phyloP scores from a whole-genome alignment of 2,888 invertebrate genomes.

The Pogonocherus hispidulus region DNA sequence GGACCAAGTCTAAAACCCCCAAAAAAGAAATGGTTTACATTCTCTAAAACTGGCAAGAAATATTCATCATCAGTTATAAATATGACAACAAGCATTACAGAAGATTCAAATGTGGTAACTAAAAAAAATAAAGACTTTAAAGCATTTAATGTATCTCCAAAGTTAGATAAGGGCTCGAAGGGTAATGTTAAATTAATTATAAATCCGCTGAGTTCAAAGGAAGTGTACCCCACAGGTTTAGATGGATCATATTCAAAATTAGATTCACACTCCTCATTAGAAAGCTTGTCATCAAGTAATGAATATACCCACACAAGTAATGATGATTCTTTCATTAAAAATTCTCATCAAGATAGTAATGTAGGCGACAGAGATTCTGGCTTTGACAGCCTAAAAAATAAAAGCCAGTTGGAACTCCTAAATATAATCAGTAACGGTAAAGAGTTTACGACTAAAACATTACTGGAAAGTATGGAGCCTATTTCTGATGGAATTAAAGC shows the following conservation, averaged over 20 bases:
- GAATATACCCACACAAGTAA: constrained; percentile 59
- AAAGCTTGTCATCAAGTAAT: constrained; percentile 62
- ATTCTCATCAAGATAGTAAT: constrained; percentile 46
- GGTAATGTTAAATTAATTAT: constrained; percentile 67
- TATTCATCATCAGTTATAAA: constrained; percentile 61
- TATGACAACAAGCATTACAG: constrained; percentile 66
- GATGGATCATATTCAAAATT: constrained; percentile 66
- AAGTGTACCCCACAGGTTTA: constrained; percentile 66
- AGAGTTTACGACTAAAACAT: constrained; percentile 42
- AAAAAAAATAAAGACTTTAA: constrained; percentile 67
- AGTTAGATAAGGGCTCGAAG: constrained; percentile 56
- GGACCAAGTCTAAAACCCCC: constrained; percentile 64
- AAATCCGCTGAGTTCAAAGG: constrained; percentile 67
- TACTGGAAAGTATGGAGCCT: constrained; percentile 65
- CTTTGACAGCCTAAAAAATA: constrained; percentile 60
- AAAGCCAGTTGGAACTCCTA: constrained; percentile 53
- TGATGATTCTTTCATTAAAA: constrained; percentile 56
- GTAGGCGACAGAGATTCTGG: constrained; percentile 61
- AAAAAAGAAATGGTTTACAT: constrained; percentile 66
- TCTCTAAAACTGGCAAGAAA: constrained; percentile 64
- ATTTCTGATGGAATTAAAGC: constrained; percentile 65
- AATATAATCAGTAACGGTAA: constrained; percentile 38
- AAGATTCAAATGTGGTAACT: constrained; percentile 65
- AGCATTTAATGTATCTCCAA: constrained; percentile 55
- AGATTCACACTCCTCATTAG: constrained; percentile 63